Evolutionary conservation across 2,888 invertebrate genomes (phyloP).

Genomic region (Drymonia ruficornis): DNA sequence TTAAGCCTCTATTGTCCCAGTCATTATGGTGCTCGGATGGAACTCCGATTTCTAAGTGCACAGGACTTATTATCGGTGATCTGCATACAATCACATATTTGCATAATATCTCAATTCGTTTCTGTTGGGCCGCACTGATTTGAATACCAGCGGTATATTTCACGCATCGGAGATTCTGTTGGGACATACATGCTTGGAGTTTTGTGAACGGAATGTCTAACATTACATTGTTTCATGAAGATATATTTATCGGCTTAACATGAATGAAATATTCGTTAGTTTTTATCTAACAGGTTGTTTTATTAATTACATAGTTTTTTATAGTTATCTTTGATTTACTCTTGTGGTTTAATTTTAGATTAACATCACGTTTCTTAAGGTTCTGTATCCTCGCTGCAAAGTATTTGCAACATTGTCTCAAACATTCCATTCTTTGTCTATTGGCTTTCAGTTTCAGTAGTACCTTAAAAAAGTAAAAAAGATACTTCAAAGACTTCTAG

Average conservation of each 20-base stretch:
- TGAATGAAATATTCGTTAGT: not conserved
- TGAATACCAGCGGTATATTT: conserved; percentile 41
- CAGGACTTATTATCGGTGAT: conserved; percentile 74
- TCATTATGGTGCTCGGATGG: conserved; percentile 79
- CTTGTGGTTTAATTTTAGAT: too few species aligned
- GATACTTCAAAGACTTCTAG: not conserved
- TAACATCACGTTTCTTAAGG: too few species aligned
- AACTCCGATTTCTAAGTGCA: conserved; percentile 67
- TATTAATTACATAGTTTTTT: too few species aligned
- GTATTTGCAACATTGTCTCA: too few species aligned
- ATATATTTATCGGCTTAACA: not conserved
- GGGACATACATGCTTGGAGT: conserved; percentile 21
- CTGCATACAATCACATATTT: conserved; percentile 83
- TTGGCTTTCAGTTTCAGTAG: too few species aligned
- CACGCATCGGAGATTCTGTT: conserved; percentile 37
- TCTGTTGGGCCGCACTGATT: conserved; percentile 61
- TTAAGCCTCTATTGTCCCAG: conserved; percentile 76
- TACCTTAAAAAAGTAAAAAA: not conserved
- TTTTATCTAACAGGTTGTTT: not conserved
- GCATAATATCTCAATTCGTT: conserved; percentile 84
- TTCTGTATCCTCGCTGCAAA: too few species aligned
- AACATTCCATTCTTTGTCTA: too few species aligned
- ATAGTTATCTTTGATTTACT: too few species aligned
- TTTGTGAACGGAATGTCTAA: conserved; percentile 11
- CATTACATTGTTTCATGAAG: conserved; percentile 4